Conservation (phyloP, 2,797 vertebrate species). For the Tauraco hartlaubi region DNA sequence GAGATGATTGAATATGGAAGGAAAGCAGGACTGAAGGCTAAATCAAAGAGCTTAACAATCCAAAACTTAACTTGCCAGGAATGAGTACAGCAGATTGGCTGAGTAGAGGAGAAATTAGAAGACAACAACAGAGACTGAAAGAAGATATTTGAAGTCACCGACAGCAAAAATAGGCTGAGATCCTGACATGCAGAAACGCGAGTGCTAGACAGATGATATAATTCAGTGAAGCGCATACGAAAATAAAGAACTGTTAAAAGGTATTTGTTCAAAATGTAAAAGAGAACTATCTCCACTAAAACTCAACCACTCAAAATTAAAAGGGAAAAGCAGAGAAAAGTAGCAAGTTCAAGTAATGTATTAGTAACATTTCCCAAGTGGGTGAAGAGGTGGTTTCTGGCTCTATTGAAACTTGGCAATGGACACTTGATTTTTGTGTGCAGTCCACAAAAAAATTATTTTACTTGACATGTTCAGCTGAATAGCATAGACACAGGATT, state of each 20-base stretch:
- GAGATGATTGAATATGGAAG: background rate
- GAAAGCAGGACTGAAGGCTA: background rate
- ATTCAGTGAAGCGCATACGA: background rate
- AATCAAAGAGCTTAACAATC: background rate
- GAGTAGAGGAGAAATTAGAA: background rate
- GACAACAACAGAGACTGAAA: background rate
- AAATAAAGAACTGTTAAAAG: background rate
- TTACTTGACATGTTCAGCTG: background rate
- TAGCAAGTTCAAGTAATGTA: background rate
- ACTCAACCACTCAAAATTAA: background rate
- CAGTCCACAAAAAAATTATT: background rate
- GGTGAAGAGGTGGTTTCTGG: background rate
- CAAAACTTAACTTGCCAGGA: background rate
- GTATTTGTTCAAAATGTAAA: background rate
- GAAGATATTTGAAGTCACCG: background rate
- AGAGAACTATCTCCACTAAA: background rate
- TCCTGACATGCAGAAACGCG: background rate
- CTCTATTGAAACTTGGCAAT: background rate
- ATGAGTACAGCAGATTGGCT: background rate
- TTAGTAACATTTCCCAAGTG: background rate
- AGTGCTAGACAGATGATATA: background rate
- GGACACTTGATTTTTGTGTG: background rate
- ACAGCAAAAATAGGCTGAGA: background rate
- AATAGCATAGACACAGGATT: background rate
- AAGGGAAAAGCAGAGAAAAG: background rate